Evolutionary conservation across 2,113 vertebrate genomes (phyloP).

Genomic region (Myrmophylax atrothorax): DNA sequence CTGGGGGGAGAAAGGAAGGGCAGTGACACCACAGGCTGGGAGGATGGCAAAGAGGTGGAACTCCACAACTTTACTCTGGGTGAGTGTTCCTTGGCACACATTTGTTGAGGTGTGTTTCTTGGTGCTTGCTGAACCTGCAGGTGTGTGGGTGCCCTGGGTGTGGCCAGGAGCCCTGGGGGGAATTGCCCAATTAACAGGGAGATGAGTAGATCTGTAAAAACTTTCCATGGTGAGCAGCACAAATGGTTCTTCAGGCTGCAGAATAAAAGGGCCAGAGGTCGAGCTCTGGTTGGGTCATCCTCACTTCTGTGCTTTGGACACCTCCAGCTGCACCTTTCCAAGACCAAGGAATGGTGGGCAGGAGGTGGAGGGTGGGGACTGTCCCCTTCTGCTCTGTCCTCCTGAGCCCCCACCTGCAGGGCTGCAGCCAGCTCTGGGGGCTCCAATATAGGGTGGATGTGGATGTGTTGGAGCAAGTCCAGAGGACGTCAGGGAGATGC

Average conservation of each 20-base stretch:
- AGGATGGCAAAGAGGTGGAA: background rate
- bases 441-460: fast-evolving
- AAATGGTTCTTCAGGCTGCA: background rate
- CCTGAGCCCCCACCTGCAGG: background rate
- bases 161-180: background rate
- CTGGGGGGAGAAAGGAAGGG: background rate
- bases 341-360: background rate
- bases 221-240: fast-evolving
- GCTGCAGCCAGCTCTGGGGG: background rate
- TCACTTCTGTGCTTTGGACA: background rate
- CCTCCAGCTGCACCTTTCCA: background rate
- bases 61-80: fast-evolving
- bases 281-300: fast-evolving
- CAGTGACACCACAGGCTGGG: background rate
- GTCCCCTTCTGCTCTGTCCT: background rate
- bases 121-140: background rate
- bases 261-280: background rate
- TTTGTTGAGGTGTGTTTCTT: background rate
- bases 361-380: background rate
- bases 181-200: background rate
- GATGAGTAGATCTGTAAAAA: background rate
- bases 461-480: background rate
- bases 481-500: background rate
- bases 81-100: background rate
- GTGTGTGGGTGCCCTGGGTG: background rate